Percentiles rank a stretch among this genome's conserved stretches.
phyloP scores from a whole-genome alignment of 30 jellyfish, hydroid and myxozoan genomes.

The Aurelia sp. region DNA sequence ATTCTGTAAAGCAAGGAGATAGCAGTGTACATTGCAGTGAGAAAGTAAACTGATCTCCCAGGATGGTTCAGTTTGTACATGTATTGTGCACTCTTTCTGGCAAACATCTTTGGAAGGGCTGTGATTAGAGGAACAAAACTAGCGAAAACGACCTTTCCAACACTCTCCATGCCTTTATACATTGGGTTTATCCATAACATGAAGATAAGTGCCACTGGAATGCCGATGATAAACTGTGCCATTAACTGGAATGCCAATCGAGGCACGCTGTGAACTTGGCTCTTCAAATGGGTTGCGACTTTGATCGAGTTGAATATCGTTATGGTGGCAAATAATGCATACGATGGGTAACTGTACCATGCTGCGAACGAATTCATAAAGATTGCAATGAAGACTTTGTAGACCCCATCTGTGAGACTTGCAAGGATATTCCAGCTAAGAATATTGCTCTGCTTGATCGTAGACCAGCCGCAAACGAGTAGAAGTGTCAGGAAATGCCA shows the following conservation, averaged over 20 bases:
- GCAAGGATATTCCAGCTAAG: constrained; percentile 71
- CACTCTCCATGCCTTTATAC: constrained; percentile 29
- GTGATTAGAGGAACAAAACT: constrained; percentile 59
- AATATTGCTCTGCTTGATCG: constrained; percentile 20
- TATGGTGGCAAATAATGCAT: constrained; percentile 30
- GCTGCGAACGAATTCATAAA: constrained; percentile 11
- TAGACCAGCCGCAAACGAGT: constrained; percentile 37
- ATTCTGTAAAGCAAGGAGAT: constrained; percentile 38
- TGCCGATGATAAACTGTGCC: constrained; percentile 57
- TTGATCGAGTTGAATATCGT: constrained; percentile 46
- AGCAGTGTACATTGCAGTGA: constrained; percentile 59
- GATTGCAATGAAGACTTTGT: constrained; percentile 30
- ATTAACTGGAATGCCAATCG: constrained; percentile 20
- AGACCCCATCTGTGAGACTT: constrained; percentile 40
- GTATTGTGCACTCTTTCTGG: constrained; percentile 35
- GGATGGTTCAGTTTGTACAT: constrained; percentile 55
- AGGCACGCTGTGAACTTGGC: background rate
- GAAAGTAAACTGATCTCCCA: constrained; percentile 63
- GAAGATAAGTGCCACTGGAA: constrained; percentile 52
- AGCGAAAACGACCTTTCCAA: constrained; percentile 42
- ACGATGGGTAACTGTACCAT: constrained; percentile 63
- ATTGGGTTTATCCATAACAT: constrained; percentile 57
- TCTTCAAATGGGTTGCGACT: constrained; percentile 16
- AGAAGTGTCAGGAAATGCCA: constrained; percentile 54
- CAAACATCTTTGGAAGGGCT: constrained; percentile 55